Conservation (phyloP, 2,113 vertebrate species). For the Lampris incognitus region DNA sequence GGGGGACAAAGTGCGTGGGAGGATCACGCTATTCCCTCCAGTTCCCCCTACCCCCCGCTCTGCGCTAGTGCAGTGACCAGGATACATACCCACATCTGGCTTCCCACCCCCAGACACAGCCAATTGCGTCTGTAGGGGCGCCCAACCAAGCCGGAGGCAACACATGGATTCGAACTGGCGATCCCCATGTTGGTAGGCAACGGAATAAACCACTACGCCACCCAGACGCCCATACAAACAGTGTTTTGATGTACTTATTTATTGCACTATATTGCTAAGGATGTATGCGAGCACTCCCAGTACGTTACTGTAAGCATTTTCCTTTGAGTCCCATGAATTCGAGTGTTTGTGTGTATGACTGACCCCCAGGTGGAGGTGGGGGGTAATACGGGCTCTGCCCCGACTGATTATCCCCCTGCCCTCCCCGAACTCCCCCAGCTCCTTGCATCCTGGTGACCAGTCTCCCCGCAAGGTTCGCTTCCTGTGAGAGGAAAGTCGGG, state of each 20-base stretch:
- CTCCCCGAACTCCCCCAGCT: constrained; percentile 69
- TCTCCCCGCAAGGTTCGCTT: constrained; percentile 59
- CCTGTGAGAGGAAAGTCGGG: constrained; percentile 51
- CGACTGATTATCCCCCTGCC: constrained; percentile 48
- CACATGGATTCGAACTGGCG: too few species aligned
- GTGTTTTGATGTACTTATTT: constrained; percentile 1
- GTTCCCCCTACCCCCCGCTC: too few species aligned
- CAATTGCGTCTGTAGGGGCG: too few species aligned
- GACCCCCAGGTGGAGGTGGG: constrained; percentile 80
- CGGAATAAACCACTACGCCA: too few species aligned
- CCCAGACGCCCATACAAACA: background rate
- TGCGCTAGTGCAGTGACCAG: too few species aligned
- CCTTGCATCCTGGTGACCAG: constrained; percentile 75
- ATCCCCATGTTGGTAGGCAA: too few species aligned
- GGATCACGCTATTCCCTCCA: too few species aligned
- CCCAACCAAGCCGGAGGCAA: too few species aligned
- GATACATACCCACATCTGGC: too few species aligned
- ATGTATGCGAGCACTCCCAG: background rate
- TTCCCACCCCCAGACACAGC: too few species aligned
- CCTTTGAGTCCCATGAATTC: too few species aligned
- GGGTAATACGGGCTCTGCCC: constrained; percentile 34
- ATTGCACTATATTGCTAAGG: background rate
- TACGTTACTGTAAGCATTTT: background rate
- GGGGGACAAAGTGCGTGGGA: too few species aligned
- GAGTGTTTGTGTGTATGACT: constrained; percentile 2